A percentile compares a stretch with the other conserved stretches of the same genome.
These are phyloP conservation scores for Crocuta crocuta DNA, from an alignment of 2,113 vertebrate species.

Conservation along the genomic window DNA sequence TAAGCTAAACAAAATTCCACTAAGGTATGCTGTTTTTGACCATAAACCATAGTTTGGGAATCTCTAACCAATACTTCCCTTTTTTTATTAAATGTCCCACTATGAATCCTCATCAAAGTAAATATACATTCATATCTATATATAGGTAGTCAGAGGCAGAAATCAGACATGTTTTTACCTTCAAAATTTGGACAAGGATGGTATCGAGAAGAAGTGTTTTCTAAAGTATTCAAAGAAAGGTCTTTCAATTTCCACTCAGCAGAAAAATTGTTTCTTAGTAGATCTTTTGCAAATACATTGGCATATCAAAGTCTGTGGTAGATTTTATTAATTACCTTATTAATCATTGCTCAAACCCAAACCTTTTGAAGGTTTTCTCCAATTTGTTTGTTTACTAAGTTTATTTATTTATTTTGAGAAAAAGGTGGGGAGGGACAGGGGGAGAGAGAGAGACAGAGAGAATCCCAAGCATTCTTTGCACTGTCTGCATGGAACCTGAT, in stretches of 20 bases:
- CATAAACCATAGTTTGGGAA: background rate
- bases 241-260: background rate
- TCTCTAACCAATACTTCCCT: background rate
- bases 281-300: background rate
- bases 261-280: constrained; percentile 26
- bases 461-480: too few species aligned
- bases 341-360: background rate
- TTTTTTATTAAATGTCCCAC: background rate
- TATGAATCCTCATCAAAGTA: background rate
- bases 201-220: background rate
- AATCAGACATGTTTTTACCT: background rate
- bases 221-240: background rate
- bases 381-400: too few species aligned
- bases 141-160: background rate
- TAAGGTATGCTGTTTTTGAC: background rate
- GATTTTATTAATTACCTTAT: background rate
- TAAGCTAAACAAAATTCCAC: background rate
- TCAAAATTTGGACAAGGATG: background rate
- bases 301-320: background rate
- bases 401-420: too few species aligned
- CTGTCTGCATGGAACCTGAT: too few species aligned
- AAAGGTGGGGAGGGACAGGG: too few species aligned
- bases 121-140: background rate
- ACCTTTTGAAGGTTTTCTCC: background rate
- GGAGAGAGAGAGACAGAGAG: too few species aligned